A percentile compares a stretch with the other conserved stretches of the same genome.
Evolutionary conservation across 2,113 vertebrate genomes (phyloP).

Genomic region (Chaetodon trifascialis): DNA sequence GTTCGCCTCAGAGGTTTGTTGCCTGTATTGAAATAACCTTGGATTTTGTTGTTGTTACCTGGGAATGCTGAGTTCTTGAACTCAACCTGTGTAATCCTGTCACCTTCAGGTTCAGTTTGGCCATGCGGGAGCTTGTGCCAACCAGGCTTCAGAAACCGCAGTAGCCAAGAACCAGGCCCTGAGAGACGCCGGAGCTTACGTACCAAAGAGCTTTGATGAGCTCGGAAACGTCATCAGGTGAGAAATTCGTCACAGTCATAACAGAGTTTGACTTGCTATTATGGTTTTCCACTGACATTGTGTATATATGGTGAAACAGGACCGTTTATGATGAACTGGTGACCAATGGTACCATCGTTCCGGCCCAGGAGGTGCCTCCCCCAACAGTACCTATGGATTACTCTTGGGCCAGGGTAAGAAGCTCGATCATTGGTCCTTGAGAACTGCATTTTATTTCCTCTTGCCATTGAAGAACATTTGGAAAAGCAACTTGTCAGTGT

Average conservation of each 20-base stretch:
- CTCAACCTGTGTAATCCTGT: not conserved
- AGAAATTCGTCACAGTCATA: not conserved
- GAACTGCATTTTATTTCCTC: not conserved
- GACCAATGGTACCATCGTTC: slow-evolving; percentile 89
- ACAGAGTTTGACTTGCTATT: not conserved
- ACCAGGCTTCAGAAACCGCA: slow-evolving; percentile 95
- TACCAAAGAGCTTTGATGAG: slow-evolving; percentile 96
- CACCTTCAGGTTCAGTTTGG: slow-evolving; percentile 94
- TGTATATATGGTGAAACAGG: slow-evolving; percentile 76
- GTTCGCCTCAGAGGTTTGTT: slow-evolving; percentile 95
- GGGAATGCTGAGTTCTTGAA: not conserved
- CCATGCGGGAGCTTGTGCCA: slow-evolving; percentile 97
- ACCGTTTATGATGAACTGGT: slow-evolving; percentile 97
- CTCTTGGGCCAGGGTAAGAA: slow-evolving; percentile 95
- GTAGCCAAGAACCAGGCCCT: slow-evolving; percentile 96
- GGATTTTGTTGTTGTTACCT: not conserved
- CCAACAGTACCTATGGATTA: slow-evolving; percentile 99
- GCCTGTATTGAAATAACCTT: not conserved
- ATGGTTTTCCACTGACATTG: not conserved
- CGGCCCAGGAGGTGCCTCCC: slow-evolving; percentile 95
- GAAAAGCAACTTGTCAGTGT: not conserved
- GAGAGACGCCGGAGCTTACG: slow-evolving; percentile 93
- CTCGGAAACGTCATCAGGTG: slow-evolving; percentile 94
- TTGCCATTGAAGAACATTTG: no score
- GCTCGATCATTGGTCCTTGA: not conserved